Conservation (phyloP, 2,113 vertebrate genomes). For the Chamaetylas fuelleborni region DNA sequence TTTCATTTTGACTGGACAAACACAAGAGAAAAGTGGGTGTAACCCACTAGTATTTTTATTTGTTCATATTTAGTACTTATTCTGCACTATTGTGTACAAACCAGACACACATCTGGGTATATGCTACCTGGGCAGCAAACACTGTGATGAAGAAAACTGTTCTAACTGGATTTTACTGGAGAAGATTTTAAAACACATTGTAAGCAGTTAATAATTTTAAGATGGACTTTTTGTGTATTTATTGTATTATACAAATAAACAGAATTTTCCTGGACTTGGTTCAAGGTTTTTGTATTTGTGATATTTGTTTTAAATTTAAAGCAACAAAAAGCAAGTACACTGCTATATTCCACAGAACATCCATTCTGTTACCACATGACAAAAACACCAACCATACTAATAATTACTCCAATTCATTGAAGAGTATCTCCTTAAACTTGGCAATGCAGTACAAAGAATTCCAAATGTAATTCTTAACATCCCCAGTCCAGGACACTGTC, state of each 20-base stretch:
- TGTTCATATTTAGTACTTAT: background rate
- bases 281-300: background rate
- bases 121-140: background rate
- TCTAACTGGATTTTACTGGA: background rate
- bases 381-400: background rate
- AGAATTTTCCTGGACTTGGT: background rate
- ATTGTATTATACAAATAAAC: background rate
- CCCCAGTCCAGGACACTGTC: slow-evolving; percentile 29
- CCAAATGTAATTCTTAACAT: background rate
- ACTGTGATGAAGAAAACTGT: background rate
- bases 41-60: background rate
- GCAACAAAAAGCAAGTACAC: background rate
- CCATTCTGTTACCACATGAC: background rate
- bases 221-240: background rate
- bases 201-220: background rate
- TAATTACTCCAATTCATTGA: slow-evolving; percentile 20
- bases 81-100: background rate
- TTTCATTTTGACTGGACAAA: background rate
- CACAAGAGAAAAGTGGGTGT: background rate
- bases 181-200: background rate
- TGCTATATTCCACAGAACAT: background rate
- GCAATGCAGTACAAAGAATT: slow-evolving; percentile 37
- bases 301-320: background rate
- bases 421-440: slow-evolving; percentile 18
- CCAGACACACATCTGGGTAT: background rate